Percentiles rank a stretch among this genome's conserved stretches.
Evolutionary conservation across 2,888 invertebrate genomes (phyloP).

Genomic region (Tanypteryx hageni): DNA sequence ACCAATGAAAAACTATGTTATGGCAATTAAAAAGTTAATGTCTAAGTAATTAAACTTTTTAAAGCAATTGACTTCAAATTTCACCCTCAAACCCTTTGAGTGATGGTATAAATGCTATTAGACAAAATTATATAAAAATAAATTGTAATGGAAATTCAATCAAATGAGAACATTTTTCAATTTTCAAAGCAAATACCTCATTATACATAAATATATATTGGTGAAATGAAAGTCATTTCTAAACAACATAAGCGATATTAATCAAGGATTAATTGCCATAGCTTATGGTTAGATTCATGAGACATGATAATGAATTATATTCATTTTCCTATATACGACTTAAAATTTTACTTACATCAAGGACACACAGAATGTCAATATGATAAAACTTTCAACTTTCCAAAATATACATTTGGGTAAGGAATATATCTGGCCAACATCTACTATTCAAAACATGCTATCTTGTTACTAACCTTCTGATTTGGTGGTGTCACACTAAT

Average conservation of each 20-base stretch:
- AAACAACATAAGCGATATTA: no score
- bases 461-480: constrained; percentile 36
- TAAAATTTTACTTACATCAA: not conserved
- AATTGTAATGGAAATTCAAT: not conserved
- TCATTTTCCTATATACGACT: not conserved
- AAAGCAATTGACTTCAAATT: no score
- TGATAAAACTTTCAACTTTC: constrained; percentile 25
- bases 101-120: not conserved
- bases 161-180: not conserved
- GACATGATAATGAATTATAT: not conserved
- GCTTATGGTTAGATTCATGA: constrained; percentile 12
- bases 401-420: not conserved
- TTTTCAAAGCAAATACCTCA: not conserved
- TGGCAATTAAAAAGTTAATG: constrained; percentile 12
- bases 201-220: no score
- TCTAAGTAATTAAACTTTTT: not conserved
- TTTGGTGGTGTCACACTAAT: not conserved
- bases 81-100: no score
- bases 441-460: constrained; percentile 35
- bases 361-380: constrained; percentile 22
- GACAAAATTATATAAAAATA: not conserved
- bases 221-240: no score
- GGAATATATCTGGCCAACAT: constrained; percentile 54
- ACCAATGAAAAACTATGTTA: not conserved
- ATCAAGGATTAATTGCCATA: not conserved